phyloP scores from a whole-genome alignment of 2,797 vertebrate species.

The Podarcis lilfordi region DNA sequence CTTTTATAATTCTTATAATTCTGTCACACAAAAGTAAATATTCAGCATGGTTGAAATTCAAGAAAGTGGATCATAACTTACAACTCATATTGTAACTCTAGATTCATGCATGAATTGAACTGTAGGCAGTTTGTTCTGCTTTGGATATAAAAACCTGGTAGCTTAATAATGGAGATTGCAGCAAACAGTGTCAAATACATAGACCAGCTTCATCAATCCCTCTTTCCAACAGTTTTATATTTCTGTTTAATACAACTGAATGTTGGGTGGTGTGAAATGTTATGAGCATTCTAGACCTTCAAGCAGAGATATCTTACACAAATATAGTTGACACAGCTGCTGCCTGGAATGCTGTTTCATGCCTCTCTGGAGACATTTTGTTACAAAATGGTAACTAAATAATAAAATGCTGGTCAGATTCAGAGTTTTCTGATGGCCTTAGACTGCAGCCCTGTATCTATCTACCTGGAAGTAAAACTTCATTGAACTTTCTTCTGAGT shows the following conservation, averaged over 20 bases:
- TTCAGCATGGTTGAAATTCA: conserved; percentile 8
- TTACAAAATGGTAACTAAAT: neutral
- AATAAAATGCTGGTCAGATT: neutral
- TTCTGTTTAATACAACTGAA: neutral
- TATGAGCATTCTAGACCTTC: neutral
- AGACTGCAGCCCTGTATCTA: neutral
- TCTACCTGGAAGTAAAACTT: too few species aligned
- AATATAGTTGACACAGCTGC: too few species aligned
- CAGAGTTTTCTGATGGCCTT: neutral
- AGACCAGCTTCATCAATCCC: neutral
- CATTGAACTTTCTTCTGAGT: too few species aligned
- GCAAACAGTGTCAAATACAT: neutral
- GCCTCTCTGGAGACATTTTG: neutral
- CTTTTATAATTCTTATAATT: neutral
- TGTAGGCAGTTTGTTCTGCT: neutral
- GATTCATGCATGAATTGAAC: neutral
- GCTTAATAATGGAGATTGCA: neutral
- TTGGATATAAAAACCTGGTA: neutral
- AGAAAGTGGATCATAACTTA: neutral
- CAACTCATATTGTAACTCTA: neutral
- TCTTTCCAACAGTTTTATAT: neutral
- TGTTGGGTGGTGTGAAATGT: neutral
- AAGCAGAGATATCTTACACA: too few species aligned
- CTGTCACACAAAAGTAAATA: neutral
- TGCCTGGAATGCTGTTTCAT: neutral